phyloP scores from a whole-genome alignment of 2,797 vertebrate genomes.

The Megaceryle alcyon region DNA sequence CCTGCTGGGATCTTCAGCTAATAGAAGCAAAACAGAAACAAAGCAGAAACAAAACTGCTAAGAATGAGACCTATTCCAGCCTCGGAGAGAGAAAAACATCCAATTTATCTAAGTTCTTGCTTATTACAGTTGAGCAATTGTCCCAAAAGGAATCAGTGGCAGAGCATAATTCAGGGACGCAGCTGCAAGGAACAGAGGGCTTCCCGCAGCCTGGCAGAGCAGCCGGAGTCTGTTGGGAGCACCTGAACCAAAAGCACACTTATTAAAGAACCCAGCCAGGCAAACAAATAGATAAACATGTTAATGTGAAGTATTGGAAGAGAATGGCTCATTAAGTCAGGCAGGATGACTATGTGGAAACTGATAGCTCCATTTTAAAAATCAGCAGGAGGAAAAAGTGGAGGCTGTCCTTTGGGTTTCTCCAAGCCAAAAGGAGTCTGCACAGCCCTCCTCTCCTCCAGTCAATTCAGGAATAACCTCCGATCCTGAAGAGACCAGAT shows the following conservation, averaged over 20 bases:
- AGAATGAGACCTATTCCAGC: not conserved
- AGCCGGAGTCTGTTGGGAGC: not conserved
- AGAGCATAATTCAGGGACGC: not conserved
- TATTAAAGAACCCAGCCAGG: not conserved
- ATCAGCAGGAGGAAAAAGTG: not conserved
- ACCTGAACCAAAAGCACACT: not conserved
- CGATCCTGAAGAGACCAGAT: not conserved
- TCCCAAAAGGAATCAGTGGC: not conserved
- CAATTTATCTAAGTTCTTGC: not conserved
- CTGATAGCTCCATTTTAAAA: conserved; percentile 4
- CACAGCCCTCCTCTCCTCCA: not conserved
- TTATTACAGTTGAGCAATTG: not conserved
- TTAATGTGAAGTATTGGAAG: not conserved
- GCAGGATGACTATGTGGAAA: not conserved
- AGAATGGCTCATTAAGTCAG: conserved; percentile 21
- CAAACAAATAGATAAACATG: not conserved
- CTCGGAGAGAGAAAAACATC: not conserved
- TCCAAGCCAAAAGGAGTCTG: not conserved
- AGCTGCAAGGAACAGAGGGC: not conserved
- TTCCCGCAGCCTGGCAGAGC: not conserved
- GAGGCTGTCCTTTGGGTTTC: not conserved
- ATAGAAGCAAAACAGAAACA: not conserved
- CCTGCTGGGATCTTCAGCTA: not conserved
- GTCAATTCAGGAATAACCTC: not conserved
- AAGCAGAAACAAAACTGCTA: not conserved